Evolutionary conservation across 2,888 invertebrate species (phyloP), one percentile per base, ranked within the genome.

Genomic region (Melikaiella ostensackeni): DNA sequence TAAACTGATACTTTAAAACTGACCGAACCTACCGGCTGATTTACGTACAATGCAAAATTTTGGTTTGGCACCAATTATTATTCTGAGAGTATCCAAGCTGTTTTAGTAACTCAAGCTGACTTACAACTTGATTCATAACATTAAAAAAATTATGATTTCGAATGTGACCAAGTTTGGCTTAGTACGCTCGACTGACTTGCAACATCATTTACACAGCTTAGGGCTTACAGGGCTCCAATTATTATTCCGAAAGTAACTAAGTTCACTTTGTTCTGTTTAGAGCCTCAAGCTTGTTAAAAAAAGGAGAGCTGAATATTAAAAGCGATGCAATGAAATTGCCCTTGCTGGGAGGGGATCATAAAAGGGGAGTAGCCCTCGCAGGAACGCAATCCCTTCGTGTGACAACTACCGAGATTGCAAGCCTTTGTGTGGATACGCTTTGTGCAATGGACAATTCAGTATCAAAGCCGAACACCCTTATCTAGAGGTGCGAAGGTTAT

Each of bases 391-490:
- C 77, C 78, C 75, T 77, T 75, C 76, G 46, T 76, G 27, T 77
- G 9, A 75, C 77, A 70, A 70, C 78, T 77, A 79, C 77, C 75
- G 66, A 81, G 61, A 74, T 74, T 61, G 50, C 70, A 46, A 70
- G 50, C 50, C 70, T 70, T 50, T 70, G 70, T 70, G 61, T 38
- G 74, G 73, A 78, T 63, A 46, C 62, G 80, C 83, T 85, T 85
- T 86, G 82, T 86, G 82, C 83, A 76, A 64, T 80, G 81, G 84
- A 85, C 84, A 86, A 83, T 82, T 79, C 79, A 81, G 82, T 85
- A 87, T 86, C 85, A 86, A 83, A 81, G 84, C 83, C 79, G 81
- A 82, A 84, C 83, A 84, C 87, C 82, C 85, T 86, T 83, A 81
- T 80, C 76, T 79, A 59, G 78, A 75, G 79, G 80, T 81, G 79